Conservation (phyloP, 2,797 vertebrate species). For the Taeniopygia guttata region DNA sequence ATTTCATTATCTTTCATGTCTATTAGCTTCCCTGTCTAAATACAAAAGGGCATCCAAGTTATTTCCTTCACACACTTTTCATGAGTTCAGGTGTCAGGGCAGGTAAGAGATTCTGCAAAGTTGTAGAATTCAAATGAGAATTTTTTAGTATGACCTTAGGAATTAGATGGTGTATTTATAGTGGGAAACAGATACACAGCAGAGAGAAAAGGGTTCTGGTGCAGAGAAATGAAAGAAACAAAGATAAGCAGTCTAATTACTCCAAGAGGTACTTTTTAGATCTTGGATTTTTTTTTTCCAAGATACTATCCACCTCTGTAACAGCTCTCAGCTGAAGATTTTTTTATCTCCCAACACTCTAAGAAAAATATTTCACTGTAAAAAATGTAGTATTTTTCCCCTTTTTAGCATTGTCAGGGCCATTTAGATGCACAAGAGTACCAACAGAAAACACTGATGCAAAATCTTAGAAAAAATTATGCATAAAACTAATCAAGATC, state of each 20-base stretch:
- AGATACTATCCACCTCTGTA: background rate
- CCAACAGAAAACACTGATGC: background rate
- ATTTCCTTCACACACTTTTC: background rate
- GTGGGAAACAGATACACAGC: background rate
- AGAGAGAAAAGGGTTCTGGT: background rate
- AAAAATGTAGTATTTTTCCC: background rate
- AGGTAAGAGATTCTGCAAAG: background rate
- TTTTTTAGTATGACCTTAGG: background rate
- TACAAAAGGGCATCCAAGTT: background rate
- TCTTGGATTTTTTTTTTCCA: background rate
- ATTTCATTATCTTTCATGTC: background rate
- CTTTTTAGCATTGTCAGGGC: background rate
- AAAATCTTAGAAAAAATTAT: background rate
- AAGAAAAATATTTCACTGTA: background rate
- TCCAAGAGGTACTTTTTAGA: background rate
- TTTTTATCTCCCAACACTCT: background rate
- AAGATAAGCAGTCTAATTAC: background rate
- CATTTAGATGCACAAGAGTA: background rate
- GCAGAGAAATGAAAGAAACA: background rate
- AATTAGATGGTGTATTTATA: background rate
- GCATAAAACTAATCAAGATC: background rate
- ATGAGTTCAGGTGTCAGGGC: background rate
- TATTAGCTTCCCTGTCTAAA: background rate
- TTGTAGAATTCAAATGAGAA: background rate
- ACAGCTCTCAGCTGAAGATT: background rate